Conservation (phyloP, 2,888 invertebrate species). For the Chrysina gloriosa region DNA sequence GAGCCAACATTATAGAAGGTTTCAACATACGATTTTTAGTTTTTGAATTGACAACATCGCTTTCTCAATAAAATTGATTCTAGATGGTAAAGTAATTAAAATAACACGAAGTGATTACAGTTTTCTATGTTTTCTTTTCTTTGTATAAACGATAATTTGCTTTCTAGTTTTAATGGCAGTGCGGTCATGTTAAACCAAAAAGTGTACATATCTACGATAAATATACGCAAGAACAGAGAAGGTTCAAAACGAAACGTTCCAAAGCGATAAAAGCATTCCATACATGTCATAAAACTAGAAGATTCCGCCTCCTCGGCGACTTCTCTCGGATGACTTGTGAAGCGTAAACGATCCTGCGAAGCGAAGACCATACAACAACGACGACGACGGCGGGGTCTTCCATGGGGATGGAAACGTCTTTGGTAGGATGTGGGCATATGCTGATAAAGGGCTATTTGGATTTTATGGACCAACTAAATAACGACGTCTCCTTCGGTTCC, state of each 20-base stretch:
- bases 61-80: no score
- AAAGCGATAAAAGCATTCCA: constrained; percentile 51
- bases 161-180: no score
- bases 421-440: constrained; percentile 56
- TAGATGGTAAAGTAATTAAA: no score
- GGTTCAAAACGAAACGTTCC: constrained; percentile 44
- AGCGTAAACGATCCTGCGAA: constrained; percentile 55
- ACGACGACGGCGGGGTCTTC: constrained; percentile 10
- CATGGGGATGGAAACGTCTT: constrained; percentile 35
- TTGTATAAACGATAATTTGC: no score
- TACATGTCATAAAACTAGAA: constrained; percentile 51
- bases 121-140: no score
- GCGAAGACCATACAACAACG: constrained; percentile 1
- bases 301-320: constrained; percentile 53
- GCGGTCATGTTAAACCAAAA: no score
- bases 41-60: no score
- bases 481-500: constrained; percentile 50
- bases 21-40: no score
- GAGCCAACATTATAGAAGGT: no score
- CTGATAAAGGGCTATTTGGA: constrained; percentile 56
- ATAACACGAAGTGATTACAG: no score
- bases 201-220: no score
- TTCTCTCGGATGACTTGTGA: constrained; percentile 54
- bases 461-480: constrained; percentile 59
- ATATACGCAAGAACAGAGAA: constrained; percentile 50